Evolutionary conservation across 2,113 vertebrate genomes (phyloP).

Genomic region (Hippocampus barbouri): DNA sequence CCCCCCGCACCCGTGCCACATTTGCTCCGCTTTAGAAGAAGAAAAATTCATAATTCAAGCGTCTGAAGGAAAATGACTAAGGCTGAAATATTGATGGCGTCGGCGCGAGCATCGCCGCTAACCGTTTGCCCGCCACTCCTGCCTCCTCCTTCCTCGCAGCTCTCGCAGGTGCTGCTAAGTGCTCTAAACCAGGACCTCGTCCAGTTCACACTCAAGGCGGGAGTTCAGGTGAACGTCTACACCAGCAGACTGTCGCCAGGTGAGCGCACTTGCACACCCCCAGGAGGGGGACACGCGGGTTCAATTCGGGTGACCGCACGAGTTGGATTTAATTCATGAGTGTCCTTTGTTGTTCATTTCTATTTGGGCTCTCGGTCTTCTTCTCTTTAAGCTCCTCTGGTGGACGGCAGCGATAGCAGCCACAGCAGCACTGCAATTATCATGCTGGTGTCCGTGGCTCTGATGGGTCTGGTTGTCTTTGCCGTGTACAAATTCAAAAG

Average conservation of each 20-base stretch:
- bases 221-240: conserved; percentile 64
- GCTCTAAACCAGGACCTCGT: conserved; percentile 70
- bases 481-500: conserved; percentile 69
- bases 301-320: conserved; percentile 1
- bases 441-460: conserved; percentile 64
- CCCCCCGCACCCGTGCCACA: conserved; percentile 22
- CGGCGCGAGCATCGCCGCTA: conserved; percentile 41
- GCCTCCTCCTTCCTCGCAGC: conserved; percentile 48
- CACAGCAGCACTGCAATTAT: conserved; percentile 65
- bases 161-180: conserved; percentile 68
- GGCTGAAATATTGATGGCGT: conserved; percentile 66
- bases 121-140: conserved; percentile 35
- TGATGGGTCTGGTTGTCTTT: conserved; percentile 63
- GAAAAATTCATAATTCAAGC: conserved; percentile 67
- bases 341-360: conserved; percentile 1
- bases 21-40: conserved; percentile 62
- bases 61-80: conserved; percentile 57
- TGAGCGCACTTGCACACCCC: conserved; percentile 30
- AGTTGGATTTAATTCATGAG: neutral
- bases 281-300: neutral
- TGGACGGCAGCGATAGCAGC: conserved; percentile 54
- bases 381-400: conserved; percentile 55
- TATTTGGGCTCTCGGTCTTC: conserved; percentile 5
- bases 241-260: conserved; percentile 65
- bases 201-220: conserved; percentile 61